Base-by-base conservation (phyloP, 1,140 invertebrate genomes). In the Microplitis mediator region DNA sequence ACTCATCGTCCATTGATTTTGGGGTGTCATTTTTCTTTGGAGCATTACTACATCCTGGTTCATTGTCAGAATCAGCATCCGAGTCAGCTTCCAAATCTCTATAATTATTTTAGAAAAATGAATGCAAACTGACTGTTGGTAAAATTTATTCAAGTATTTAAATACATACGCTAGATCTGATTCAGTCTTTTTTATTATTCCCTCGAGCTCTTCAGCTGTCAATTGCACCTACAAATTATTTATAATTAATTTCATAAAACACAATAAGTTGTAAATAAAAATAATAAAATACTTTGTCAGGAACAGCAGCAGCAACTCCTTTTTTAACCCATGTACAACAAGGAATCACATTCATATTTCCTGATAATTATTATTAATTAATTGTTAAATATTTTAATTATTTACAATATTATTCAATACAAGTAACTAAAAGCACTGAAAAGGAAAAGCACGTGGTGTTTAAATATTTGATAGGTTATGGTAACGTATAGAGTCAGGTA, bases 141-240 rank as follows among this genome's bases (percentile, higher is more conserved):
- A 72, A 32, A 35, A 39, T 34, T 16, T 52, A 52, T 13, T 31
- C 34, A 45, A 76, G 8, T 39, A 4, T 3, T 31, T 74, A 56
- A 73, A 75, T 69, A 88, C 84, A 77, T 88, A 91, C 90, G 86
- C 82, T 75, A 94, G 82, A 75, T 92, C 92, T 64, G 91, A 88
- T 78, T 92, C 89, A 9, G 93, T 93, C 76, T 94, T 85, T 77
- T 92, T 90, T 77, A 95, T 94, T 70, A 94, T 90, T 78, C 88
- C 87, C 79, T 91, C 89, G 31, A 95, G 85, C 81, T 93, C 93
- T 60, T 91, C 89, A 79, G 91, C 86, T 34, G 89, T 90, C 45
- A 93, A 78, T 82, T 93, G 87, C 56, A 93, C 87, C 92, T 93
- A 52, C 71, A 79, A 72, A 75, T 69, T 61, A 64, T 66, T 60